A percentile compares a stretch with the other conserved stretches of the same genome.
Evolutionary conservation across 2,113 vertebrate genomes (phyloP).

Genomic region (Dinomys branickii): DNA sequence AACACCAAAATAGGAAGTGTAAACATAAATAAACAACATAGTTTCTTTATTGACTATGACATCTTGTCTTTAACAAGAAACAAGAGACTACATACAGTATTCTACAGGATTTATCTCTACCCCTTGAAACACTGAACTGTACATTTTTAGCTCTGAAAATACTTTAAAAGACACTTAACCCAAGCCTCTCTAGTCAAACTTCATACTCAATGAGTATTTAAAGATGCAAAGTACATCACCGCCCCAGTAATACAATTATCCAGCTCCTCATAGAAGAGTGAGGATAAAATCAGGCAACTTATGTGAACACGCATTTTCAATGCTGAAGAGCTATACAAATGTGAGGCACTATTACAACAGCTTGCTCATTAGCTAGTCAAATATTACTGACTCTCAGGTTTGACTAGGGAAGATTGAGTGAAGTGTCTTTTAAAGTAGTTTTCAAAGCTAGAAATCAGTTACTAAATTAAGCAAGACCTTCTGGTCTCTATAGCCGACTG

Average conservation of each 20-base stretch:
- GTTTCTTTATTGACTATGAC: constrained; percentile 20
- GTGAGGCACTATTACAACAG: not conserved
- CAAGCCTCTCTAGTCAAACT: not conserved
- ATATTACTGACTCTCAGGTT: not conserved
- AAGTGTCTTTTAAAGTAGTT: not conserved
- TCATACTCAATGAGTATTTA: not conserved
- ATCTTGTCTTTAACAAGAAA: constrained; percentile 44
- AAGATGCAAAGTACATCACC: not conserved
- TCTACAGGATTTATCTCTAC: not conserved
- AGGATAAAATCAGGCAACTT: constrained; percentile 1
- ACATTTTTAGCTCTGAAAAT: not conserved
- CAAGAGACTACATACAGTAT: constrained; percentile 37
- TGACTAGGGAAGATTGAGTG: not conserved
- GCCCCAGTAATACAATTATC: not conserved
- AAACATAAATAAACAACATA: constrained; percentile 52
- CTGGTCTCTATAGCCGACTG: not conserved
- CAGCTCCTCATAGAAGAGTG: not conserved
- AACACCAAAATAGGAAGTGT: constrained; percentile 47
- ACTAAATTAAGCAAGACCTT: constrained; percentile 3
- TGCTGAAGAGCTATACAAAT: not conserved
- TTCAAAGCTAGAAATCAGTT: not conserved
- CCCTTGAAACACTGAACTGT: not conserved
- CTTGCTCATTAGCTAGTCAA: not conserved
- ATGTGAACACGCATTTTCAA: not conserved
- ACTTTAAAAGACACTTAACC: constrained; percentile 21